Base-by-base conservation (phyloP, 2,888 invertebrate genomes). In the Epistrophe eligans region DNA sequence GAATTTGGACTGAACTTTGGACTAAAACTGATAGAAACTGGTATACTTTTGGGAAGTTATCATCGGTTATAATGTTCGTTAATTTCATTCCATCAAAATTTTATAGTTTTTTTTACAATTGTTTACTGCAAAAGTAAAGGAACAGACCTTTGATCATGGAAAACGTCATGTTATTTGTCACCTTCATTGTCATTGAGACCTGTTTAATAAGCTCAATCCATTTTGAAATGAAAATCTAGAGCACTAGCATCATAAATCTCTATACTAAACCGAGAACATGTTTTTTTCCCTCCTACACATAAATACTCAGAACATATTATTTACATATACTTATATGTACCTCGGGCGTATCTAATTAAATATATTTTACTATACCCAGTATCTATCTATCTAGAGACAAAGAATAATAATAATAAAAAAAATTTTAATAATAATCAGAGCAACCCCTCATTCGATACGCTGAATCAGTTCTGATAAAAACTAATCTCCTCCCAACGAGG, bases 391-490 rank as follows among this genome's bases (percentile, higher is more conserved):
- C 48, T 52, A 62, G 45, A 43, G n/a, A 45, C 43, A 62, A 43
- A 45, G 32, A 66, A 55, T 55, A 2, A 55, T 55, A 55, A 28
- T 55, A 28, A 24, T 7, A 58, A 17, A 67, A 35, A 77, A 58
- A 60, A 35, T 8, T 9, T 1, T 1, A 8, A 35, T 66, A 50
- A 40, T 15, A 64, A 57, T 40, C 43, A 73, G 17, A 58, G 43
- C 72, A 77, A 76, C 83, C 79, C 64, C 79, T 66, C 52, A 58
- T 82, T 83, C 83, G 83, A 87, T 87, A 76, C 58, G 79, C 82
- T 87, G 82, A 87, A 87, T 87, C 82, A 87, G 82, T 70, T 82
- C 43, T 83, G 82, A 79, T 83, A 83, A 79, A 76, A 87, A 58
- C 79, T 76, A 87, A 83, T 83, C 79, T 83, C 66, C 62, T 55